These are phyloP conservation scores for Tolypeutes matacus DNA, from an alignment of 2,797 vertebrate genomes.

Conservation along the genomic window DNA sequence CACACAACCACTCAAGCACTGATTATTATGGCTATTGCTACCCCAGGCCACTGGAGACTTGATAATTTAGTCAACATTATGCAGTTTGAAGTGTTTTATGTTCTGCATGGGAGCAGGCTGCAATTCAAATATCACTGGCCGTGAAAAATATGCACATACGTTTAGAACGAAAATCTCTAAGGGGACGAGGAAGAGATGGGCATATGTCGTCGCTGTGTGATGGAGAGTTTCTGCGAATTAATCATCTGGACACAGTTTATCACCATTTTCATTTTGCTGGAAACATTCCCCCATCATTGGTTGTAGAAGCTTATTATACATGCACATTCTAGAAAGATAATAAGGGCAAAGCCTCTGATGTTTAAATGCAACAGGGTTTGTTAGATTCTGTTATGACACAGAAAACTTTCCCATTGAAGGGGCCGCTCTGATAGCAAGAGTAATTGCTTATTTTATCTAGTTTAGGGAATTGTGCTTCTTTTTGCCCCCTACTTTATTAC, in stretches of 20 bases:
- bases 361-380: constrained; percentile 90
- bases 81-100: constrained; percentile 98
- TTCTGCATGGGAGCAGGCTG: constrained; percentile 92
- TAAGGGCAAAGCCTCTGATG: constrained; percentile 89
- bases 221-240: constrained; percentile 91
- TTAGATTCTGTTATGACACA: constrained; percentile 86
- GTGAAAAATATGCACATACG: constrained; percentile 99
- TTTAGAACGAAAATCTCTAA: constrained; percentile 98
- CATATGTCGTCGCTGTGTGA: constrained; percentile 93
- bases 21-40: constrained; percentile 96
- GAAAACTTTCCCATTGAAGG: constrained; percentile 83
- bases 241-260: constrained; percentile 95
- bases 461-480: constrained; percentile 86
- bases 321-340: constrained; percentile 87
- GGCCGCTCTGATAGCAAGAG: constrained; percentile 86
- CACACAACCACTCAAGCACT: constrained; percentile 94
- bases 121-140: constrained; percentile 98
- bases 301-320: constrained; percentile 90
- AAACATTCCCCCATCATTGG: constrained; percentile 90
- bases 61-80: constrained; percentile 98
- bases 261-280: constrained; percentile 92
- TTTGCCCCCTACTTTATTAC: constrained; percentile 87
- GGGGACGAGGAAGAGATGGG: constrained; percentile 95
- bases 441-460: constrained; percentile 90
- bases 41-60: constrained; percentile 94